Percentiles rank a stretch among this genome's conserved stretches.
These are phyloP conservation scores for Lepidurus couesii DNA, from an alignment of 1,140 invertebrate species.

Conservation along the genomic window DNA sequence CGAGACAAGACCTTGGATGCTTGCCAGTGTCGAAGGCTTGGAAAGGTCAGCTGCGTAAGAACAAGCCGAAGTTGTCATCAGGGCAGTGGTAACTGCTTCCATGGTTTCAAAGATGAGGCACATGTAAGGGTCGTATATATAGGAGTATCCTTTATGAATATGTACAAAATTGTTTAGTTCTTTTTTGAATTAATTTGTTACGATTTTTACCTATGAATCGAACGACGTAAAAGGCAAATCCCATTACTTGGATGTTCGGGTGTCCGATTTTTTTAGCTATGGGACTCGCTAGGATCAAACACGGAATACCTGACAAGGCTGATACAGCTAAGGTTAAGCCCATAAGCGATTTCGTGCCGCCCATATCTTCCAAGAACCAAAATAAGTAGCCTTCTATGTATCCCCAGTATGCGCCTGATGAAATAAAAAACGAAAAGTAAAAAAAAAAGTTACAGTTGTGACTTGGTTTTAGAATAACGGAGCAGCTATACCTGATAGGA, in stretches of 20 bases:
- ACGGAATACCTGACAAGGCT: conserved; percentile 66
- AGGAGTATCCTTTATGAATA: conserved; percentile 60
- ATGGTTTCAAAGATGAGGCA: conserved; percentile 74
- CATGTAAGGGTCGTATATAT: conserved; percentile 73
- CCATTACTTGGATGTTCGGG: conserved; percentile 73
- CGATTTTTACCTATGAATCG: conserved; percentile 58
- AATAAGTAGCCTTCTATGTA: conserved; percentile 81
- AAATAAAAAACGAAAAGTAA: conserved; percentile 24
- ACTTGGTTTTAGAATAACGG: conserved; percentile 28
- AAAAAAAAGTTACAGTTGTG: conserved; percentile 22
- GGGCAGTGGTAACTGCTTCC: conserved; percentile 73
- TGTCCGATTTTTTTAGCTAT: conserved; percentile 72
- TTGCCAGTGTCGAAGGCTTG: conserved; percentile 70
- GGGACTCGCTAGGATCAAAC: conserved; percentile 67
- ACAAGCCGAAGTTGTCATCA: conserved; percentile 73
- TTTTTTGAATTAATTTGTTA: not conserved
- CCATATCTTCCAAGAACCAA: conserved; percentile 74
- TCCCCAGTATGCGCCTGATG: conserved; percentile 69
- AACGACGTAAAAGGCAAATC: conserved; percentile 68
- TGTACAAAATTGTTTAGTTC: not conserved
- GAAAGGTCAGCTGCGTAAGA: conserved; percentile 73
- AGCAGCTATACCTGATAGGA: conserved; percentile 58
- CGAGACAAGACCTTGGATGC: conserved; percentile 72
- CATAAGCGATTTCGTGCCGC: conserved; percentile 69
- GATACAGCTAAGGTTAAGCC: conserved; percentile 76